A percentile compares a stretch with the other conserved stretches of the same genome.
phyloP scores from a whole-genome alignment of 2,888 invertebrate species.

The Psococerastis gibbosa region DNA sequence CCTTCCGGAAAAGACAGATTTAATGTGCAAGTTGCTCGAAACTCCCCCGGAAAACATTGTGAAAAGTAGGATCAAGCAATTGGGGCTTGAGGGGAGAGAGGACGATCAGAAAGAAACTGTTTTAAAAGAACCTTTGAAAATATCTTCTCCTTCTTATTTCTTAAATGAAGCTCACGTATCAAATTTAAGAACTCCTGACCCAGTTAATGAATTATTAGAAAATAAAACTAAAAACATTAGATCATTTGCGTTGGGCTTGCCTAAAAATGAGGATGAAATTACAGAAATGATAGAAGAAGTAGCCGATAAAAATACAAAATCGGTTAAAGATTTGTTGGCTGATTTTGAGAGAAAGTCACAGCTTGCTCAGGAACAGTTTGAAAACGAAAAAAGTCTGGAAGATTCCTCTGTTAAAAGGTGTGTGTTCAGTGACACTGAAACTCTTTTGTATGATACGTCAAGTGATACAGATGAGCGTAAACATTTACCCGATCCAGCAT shows the following conservation, averaged over 20 bases:
- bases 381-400: constrained; percentile 20
- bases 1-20: background rate
- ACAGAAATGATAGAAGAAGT: background rate
- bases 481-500: constrained; percentile 7
- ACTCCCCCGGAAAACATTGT: constrained; percentile 21
- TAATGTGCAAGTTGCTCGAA: constrained; percentile 12
- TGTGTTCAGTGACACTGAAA: constrained; percentile 30
- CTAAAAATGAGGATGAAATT: background rate
- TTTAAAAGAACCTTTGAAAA: constrained; percentile 27
- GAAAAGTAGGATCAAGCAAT: constrained; percentile 22
- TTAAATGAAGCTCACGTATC: constrained; percentile 27
- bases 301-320: constrained; percentile 20
- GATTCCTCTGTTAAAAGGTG: constrained; percentile 21
- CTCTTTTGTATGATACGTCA: constrained; percentile 27
- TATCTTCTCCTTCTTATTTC: constrained; percentile 23
- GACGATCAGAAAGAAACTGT: constrained; percentile 17
- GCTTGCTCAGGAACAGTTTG: constrained; percentile 21
- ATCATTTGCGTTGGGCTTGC: constrained; percentile 20
- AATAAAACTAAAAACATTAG: constrained; percentile 16
- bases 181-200: constrained; percentile 17
- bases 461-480: constrained; percentile 23
- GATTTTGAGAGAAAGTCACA: constrained; percentile 29
- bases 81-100: constrained; percentile 14
- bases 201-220: constrained; percentile 11
- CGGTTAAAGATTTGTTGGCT: constrained; percentile 27